Evolutionary conservation across 35 echinoderm and acorn worm species (phyloP), one percentile per base, ranked within the genome.

Genomic region (Apostichopus japonicus): DNA sequence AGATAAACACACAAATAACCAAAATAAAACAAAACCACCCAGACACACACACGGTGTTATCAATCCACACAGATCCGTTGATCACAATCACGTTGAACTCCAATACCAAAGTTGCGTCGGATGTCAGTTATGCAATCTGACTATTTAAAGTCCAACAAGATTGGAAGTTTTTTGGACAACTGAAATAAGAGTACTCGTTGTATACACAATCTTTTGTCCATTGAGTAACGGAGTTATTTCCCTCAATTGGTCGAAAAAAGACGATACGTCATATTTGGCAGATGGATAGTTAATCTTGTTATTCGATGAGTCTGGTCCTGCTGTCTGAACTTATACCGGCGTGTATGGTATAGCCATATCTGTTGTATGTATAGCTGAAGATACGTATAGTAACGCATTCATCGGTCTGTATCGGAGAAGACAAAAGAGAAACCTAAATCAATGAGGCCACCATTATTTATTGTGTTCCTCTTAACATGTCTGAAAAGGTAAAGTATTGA

Each of bases 361-460:
- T 67, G 19, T 19, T 4, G 63, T 67, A 67, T 67, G 6, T 19
- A 67, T 11, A 11, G 63, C 63, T 15, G 11, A 19, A 67, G 5
- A 67, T 67, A 67, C 63, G 63, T 67, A 10, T 67, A 4, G 63
- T 67, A 11, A 67, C 11, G 33, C 3, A 54, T 82, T 13, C 24
- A 80, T 55, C 6, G 4, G 5, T 52, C 79, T 82, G 79, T 54
- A 82, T 52, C 11, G 54, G n/a, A 54, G 79, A 19, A 15, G 63
- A 67, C 7, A 67, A 83, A 83, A 44, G 33, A 3, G 33, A 44
- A 44, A 83, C 52, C 33, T 14, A 83, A 83, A 83, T 83, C 79
- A 83, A 83, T 83, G 79, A 52, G 79, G 33, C 79, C 79, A 83
- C 79, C 79, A 83, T 83, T 83, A 83, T 83, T 83, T 83, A 83